Evolutionary conservation across 2,797 vertebrate genomes (phyloP).

Genomic region (Gephyroberyx darwinii): DNA sequence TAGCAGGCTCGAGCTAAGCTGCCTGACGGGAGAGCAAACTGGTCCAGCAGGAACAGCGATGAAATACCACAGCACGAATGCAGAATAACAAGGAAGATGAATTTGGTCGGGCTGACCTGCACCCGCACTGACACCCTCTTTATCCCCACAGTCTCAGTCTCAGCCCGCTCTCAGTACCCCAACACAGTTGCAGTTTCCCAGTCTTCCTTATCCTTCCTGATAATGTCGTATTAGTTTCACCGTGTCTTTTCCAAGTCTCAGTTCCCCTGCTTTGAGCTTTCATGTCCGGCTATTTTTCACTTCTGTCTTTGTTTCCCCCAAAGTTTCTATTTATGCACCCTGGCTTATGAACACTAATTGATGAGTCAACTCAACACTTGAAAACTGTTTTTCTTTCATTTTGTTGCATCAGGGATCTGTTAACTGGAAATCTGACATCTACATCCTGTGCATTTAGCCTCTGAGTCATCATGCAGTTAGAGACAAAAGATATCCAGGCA

Average conservation of each 20-base stretch:
- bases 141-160: not conserved
- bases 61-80: constrained; percentile 37
- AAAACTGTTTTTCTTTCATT: constrained; percentile 7
- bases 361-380: not conserved
- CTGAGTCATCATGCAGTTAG: constrained; percentile 42
- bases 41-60: constrained; percentile 62
- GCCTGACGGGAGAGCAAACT: constrained; percentile 50
- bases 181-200: not conserved
- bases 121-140: not conserved
- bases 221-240: constrained; percentile 1
- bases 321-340: not conserved
- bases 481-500: constrained; percentile 56
- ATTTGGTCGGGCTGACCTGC: not conserved
- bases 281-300: not conserved
- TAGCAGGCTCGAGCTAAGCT: constrained; percentile 27
- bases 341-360: not conserved
- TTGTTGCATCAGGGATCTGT: not conserved
- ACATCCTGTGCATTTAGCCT: constrained; percentile 10
- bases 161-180: not conserved
- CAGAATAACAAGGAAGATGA: constrained; percentile 40
- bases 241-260: constrained; percentile 9
- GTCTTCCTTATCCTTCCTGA: not conserved
- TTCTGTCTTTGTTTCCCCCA: constrained; percentile 16
- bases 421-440: constrained; percentile 36
- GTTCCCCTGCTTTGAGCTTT: constrained; percentile 22